Percentiles rank a stretch among this genome's conserved stretches.
Evolutionary conservation across 2,888 invertebrate species (phyloP).

Genomic region (Oconnorella tubifera): DNA sequence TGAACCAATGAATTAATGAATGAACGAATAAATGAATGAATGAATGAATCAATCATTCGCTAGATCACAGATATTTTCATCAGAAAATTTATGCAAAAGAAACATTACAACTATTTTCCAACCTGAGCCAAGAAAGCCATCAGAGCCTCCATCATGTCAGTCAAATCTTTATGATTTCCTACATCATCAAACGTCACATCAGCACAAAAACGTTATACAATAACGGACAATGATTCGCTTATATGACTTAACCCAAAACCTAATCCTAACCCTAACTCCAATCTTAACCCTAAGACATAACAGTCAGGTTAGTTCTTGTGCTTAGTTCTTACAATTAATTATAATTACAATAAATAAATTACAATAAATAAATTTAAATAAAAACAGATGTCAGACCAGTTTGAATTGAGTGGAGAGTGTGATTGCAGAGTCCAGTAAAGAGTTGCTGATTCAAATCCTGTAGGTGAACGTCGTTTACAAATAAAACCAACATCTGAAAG

Average conservation of each 20-base stretch:
- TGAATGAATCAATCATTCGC: too few relatives aligned
- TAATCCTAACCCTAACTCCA: too few relatives aligned
- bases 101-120: too few relatives aligned
- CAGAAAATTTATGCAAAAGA: too few relatives aligned
- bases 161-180: conserved; percentile 31
- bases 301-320: too few relatives aligned
- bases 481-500: conserved; percentile 53
- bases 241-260: neutral
- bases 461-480: conserved; percentile 45
- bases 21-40: too few relatives aligned
- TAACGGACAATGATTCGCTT: neutral
- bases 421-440: conserved; percentile 47
- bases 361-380: neutral
- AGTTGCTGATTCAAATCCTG: conserved; percentile 54
- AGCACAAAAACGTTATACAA: neutral
- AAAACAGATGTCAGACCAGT: conserved; percentile 35
- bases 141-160: conserved; percentile 71
- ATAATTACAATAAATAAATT: too few relatives aligned
- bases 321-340: too few relatives aligned
- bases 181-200: neutral
- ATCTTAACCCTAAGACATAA: too few relatives aligned
- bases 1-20: too few relatives aligned
- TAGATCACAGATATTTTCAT: too few relatives aligned
- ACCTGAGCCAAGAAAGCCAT: conserved; percentile 55
- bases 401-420: conserved; percentile 43